These are phyloP conservation scores for Gonioctena quinquepunctata DNA, from an alignment of 1,140 invertebrate genomes.

Conservation along the genomic window DNA sequence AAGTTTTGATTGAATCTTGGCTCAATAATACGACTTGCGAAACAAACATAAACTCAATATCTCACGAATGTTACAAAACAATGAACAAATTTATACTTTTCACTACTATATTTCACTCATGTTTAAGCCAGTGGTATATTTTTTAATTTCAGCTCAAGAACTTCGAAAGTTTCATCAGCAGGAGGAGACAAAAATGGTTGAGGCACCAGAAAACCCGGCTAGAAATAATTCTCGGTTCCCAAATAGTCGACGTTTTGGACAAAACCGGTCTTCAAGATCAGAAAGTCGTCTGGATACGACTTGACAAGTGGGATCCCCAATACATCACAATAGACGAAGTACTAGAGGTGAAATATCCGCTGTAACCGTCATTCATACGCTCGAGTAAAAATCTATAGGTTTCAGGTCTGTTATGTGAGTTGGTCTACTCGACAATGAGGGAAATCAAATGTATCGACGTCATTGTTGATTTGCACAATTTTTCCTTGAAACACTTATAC, in stretches of 20 bases:
- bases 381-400: not conserved
- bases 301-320: slow-evolving; percentile 20
- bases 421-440: slow-evolving; percentile 2
- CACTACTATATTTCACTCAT: too few relatives aligned
- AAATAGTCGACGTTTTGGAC: slow-evolving; percentile 10
- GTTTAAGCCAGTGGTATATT: too few relatives aligned
- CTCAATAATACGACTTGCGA: too few relatives aligned
- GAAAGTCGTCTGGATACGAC: slow-evolving; percentile 12
- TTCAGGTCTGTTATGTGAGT: slow-evolving; percentile 20
- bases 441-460: slow-evolving; percentile 13
- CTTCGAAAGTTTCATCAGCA: slow-evolving; percentile 12
- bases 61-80: too few relatives aligned
- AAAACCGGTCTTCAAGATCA: slow-evolving; percentile 3
- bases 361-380: not conserved
- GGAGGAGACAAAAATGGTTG: slow-evolving; percentile 1
- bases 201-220: not conserved
- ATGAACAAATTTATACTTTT: slow-evolving; percentile 1
- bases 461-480: slow-evolving; percentile 17
- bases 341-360: slow-evolving; percentile 3
- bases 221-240: not conserved
- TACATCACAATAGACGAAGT: slow-evolving; percentile 6
- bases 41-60: too few relatives aligned
- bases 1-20: too few relatives aligned
- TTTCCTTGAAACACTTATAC: slow-evolving; percentile 14
- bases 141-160: slow-evolving; percentile 11